Conservation (phyloP, 35 echinoderm and acorn worm genomes). For the Diadema setosum region DNA sequence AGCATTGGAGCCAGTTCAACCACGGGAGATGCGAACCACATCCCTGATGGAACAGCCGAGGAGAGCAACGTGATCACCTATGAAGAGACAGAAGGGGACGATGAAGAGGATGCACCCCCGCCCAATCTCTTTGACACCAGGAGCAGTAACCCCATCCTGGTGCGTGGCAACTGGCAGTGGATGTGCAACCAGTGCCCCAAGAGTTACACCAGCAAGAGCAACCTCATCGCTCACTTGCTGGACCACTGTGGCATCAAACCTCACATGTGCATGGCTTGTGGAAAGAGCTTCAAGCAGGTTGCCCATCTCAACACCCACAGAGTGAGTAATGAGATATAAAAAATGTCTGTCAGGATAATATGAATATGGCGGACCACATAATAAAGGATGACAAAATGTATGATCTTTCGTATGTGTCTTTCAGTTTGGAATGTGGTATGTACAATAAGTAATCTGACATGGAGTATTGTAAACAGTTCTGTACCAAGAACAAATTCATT, state of each 20-base stretch:
- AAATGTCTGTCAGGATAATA: too few species aligned
- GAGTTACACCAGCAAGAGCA: conserved; percentile 50
- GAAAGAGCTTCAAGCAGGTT: conserved; percentile 58
- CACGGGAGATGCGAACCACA: neutral
- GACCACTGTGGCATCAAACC: conserved; percentile 56
- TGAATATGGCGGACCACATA: too few species aligned
- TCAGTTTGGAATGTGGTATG: too few species aligned
- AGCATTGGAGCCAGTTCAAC: neutral
- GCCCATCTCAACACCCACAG: conserved; percentile 63
- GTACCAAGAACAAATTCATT: too few species aligned
- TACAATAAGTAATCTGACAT: too few species aligned
- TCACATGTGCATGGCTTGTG: conserved; percentile 33
- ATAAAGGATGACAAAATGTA: too few species aligned
- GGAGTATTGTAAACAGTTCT: too few species aligned
- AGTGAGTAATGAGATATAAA: too few species aligned
- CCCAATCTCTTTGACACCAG: neutral
- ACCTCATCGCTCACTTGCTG: conserved; percentile 32
- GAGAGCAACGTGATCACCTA: neutral
- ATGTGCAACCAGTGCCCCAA: conserved; percentile 64
- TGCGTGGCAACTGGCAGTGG: conserved; percentile 31
- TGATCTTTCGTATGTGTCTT: too few species aligned
- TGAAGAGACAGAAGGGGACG: neutral
- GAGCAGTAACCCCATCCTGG: neutral
- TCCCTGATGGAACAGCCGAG: neutral
- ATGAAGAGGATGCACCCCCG: neutral